These are phyloP conservation scores for Falco berigora DNA, from an alignment of 2,797 vertebrate genomes.

Conservation along the genomic window DNA sequence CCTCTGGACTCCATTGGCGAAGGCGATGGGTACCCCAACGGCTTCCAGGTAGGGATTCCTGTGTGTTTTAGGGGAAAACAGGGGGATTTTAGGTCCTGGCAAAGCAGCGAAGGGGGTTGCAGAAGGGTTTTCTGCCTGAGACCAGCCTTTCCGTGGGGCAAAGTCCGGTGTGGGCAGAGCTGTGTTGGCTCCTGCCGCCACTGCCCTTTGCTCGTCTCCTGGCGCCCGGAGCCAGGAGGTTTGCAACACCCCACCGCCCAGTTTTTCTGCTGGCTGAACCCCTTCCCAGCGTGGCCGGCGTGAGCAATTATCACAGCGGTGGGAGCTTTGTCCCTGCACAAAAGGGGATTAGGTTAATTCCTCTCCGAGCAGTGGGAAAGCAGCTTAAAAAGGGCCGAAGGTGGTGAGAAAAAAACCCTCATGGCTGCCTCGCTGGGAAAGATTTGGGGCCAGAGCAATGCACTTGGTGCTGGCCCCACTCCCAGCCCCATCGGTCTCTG, in stretches of 20 bases:
- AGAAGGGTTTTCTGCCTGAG: background rate
- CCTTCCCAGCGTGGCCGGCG: background rate
- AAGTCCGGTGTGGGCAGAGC: background rate
- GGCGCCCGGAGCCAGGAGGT: background rate
- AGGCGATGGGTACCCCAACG: conserved; percentile 80
- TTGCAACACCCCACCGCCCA: background rate
- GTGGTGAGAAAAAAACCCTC: background rate
- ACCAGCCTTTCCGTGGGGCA: background rate
- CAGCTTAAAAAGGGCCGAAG: background rate
- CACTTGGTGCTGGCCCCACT: accelerated
- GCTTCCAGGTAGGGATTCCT: conserved; percentile 79
- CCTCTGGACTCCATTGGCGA: conserved; percentile 85
- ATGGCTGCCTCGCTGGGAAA: accelerated
- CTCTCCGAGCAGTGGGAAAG: background rate
- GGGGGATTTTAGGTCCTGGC: background rate
- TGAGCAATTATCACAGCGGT: background rate
- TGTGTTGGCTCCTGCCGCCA: background rate
- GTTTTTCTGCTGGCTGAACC: background rate
- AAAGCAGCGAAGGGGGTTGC: background rate
- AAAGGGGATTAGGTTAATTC: conserved; percentile 51
- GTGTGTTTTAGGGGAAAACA: background rate
- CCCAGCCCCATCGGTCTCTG: background rate
- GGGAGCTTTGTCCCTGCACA: background rate
- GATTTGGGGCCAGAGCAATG: background rate
- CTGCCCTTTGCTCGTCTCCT: background rate